These are phyloP conservation scores for Styela plicata DNA, from an alignment of 23 tunicate genomes.

Conservation along the genomic window DNA sequence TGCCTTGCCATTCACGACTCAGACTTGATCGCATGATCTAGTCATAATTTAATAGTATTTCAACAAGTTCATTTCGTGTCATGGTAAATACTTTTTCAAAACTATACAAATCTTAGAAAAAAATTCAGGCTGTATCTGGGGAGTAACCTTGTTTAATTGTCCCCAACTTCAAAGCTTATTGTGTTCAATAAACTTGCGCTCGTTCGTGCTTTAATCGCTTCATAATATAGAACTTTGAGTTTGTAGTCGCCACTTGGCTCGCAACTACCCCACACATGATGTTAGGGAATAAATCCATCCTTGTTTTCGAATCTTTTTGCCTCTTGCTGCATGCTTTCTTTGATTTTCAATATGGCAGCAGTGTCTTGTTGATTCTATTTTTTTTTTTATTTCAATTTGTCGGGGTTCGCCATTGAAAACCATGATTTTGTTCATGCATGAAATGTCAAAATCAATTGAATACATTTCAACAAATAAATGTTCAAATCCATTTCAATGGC, in stretches of 20 bases:
- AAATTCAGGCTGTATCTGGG: background rate
- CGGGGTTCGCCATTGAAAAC: background rate
- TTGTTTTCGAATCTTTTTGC: slow-evolving; percentile 67
- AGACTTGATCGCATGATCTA: too few species aligned
- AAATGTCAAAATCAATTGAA: background rate
- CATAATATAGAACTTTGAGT: too few species aligned
- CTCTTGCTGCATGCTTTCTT: slow-evolving; percentile 82
- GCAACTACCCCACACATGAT: background rate
- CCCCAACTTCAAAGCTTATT: too few species aligned
- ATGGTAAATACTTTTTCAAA: background rate
- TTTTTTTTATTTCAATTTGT: background rate
- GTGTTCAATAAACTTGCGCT: too few species aligned
- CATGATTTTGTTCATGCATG: background rate
- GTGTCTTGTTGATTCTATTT: slow-evolving; percentile 53
- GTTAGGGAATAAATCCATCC: slow-evolving; percentile 10
- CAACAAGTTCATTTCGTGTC: too few species aligned
- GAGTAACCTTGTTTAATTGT: too few species aligned
- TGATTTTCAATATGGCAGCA: slow-evolving; percentile 79
- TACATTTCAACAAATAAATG: too few species aligned
- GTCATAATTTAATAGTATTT: too few species aligned
- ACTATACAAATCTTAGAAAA: background rate
- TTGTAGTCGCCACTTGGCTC: too few species aligned
- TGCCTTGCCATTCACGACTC: too few species aligned
- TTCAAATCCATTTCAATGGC: too few species aligned
- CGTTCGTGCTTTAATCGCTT: too few species aligned